phyloP scores from a whole-genome alignment of 1,140 invertebrate genomes.

The Cyrtorhinus lividipennis region DNA sequence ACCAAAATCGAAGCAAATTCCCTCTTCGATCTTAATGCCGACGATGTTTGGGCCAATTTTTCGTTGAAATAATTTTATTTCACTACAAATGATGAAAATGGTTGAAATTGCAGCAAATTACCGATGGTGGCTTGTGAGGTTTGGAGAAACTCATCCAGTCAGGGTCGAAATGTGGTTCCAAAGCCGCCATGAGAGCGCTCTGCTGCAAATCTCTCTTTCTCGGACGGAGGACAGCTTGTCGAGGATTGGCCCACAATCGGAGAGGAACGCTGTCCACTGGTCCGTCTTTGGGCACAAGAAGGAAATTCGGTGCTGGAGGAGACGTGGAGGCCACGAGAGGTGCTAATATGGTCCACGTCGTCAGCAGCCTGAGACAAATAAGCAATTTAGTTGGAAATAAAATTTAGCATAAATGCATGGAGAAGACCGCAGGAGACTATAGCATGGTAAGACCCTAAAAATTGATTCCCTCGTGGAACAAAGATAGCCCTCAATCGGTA shows the following conservation, averaged over 20 bases:
- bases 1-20: no score
- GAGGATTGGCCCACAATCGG: conserved; percentile 25
- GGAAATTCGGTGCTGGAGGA: conserved; percentile 14
- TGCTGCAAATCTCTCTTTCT: conserved; percentile 25
- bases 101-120: no score
- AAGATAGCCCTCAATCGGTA: not conserved
- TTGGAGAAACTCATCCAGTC: conserved; percentile 26
- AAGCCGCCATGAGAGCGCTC: conserved; percentile 22
- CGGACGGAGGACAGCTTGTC: conserved; percentile 24
- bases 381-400: no score
- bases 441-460: not conserved
- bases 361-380: not conserved
- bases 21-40: no score
- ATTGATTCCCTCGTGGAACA: not conserved
- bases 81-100: no score
- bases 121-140: conserved; percentile 14
- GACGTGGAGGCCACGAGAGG: not conserved
- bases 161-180: conserved; percentile 26
- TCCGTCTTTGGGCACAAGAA: conserved; percentile 6
- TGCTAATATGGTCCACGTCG: not conserved
- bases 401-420: no score
- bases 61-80: no score
- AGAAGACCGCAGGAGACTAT: not conserved
- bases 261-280: conserved; percentile 19
- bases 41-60: no score